phyloP scores from a whole-genome alignment of 2,888 invertebrate genomes.

The Pecten maximus region DNA sequence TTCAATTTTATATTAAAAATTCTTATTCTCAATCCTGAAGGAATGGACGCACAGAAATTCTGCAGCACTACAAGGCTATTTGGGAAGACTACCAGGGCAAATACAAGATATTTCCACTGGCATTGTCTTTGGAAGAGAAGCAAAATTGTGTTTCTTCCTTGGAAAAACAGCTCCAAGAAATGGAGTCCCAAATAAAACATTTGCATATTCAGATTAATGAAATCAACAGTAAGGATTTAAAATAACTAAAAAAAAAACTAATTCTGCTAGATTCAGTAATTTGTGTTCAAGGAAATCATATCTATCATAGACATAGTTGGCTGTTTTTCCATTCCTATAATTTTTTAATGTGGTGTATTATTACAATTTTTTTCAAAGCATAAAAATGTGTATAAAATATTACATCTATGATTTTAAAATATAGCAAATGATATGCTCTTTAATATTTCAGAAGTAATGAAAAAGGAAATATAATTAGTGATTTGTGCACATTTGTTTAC shows the following conservation, averaged over 20 bases:
- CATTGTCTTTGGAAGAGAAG: slow-evolving; percentile 49
- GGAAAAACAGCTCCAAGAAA: slow-evolving; percentile 43
- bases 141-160: slow-evolving; percentile 49
- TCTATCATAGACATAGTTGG: too few species aligned
- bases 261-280: too few species aligned
- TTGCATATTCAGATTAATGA: slow-evolving; percentile 53
- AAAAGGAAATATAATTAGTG: not conserved
- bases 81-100: slow-evolving; percentile 64
- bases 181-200: slow-evolving; percentile 45
- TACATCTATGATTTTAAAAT: too few species aligned
- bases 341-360: too few species aligned
- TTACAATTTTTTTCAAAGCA: too few species aligned
- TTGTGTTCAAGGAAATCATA: too few species aligned
- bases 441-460: not conserved
- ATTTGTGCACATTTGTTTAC: slow-evolving; percentile 32
- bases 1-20: not conserved
- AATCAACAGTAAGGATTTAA: slow-evolving; percentile 48
- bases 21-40: slow-evolving; percentile 48
- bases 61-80: slow-evolving; percentile 60
- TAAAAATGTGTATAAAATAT: too few species aligned
- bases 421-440: too few species aligned
- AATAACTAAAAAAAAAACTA: not conserved
- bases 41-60: slow-evolving; percentile 49
- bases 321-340: too few species aligned
- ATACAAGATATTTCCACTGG: slow-evolving; percentile 63